These are phyloP conservation scores for Liopterus haemorrhoidalis DNA, from an alignment of 2,888 invertebrate species.

Conservation along the genomic window DNA sequence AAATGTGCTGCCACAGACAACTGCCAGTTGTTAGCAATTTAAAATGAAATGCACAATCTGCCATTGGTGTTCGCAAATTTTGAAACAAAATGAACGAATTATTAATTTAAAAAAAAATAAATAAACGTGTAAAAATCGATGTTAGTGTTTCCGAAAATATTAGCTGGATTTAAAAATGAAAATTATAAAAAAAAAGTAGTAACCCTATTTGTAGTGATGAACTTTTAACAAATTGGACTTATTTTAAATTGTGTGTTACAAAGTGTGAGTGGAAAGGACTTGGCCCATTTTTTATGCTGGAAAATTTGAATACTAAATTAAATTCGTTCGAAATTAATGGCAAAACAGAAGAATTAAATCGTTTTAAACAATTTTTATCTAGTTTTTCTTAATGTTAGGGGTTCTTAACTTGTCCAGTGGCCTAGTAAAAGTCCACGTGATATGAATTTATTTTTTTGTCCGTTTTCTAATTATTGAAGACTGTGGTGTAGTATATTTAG, in stretches of 20 bases:
- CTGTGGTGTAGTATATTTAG: no score
- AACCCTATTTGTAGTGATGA: constrained; percentile 20
- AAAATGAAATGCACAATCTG: constrained; percentile 19
- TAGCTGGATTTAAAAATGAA: constrained; percentile 11
- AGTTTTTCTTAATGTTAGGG: no score
- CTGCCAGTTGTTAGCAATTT: constrained; percentile 19
- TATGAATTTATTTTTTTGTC: no score
- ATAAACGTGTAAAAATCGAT: constrained; percentile 9
- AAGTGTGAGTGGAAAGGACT: constrained; percentile 22
- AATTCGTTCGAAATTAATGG: no score
- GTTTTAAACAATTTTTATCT: no score
- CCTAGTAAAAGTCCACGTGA: no score
- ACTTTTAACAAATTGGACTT: constrained; percentile 44
- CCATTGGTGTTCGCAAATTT: constrained; percentile 21
- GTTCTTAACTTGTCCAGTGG: no score
- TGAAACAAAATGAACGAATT: neutral
- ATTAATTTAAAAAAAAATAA: neutral
- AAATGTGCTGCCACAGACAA: constrained; percentile 20
- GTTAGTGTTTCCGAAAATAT: constrained; percentile 20
- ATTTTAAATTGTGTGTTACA: constrained; percentile 42
- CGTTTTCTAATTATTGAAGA: no score
- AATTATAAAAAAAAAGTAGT: constrained; percentile 13
- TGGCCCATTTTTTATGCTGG: no score
- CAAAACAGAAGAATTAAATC: no score
- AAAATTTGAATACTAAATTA: no score